Evolutionary conservation across 2,113 vertebrate species (phyloP).

Genomic region (Myiopsitta monachus): DNA sequence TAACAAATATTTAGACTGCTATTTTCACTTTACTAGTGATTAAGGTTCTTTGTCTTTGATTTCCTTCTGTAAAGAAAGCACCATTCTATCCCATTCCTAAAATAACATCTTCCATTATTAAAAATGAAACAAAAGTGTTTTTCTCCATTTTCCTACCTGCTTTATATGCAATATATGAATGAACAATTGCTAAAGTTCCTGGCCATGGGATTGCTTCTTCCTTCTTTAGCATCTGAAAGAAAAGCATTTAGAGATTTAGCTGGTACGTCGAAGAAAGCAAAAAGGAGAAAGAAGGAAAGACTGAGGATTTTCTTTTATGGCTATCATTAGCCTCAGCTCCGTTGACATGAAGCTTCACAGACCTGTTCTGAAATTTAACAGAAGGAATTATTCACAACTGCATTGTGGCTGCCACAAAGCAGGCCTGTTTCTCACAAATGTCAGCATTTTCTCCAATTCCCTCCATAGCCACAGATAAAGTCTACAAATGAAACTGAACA

Average conservation of each 20-base stretch:
- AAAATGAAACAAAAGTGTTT: neutral
- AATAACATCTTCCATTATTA: neutral
- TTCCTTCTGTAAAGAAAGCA: constrained; percentile 10
- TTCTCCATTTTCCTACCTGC: constrained; percentile 82
- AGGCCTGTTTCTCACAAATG: constrained; percentile 22
- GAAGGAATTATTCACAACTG: constrained; percentile 53
- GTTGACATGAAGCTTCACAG: neutral
- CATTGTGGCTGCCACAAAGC: constrained; percentile 19
- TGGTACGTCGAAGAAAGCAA: neutral
- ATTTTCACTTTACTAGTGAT: neutral
- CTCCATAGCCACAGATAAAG: constrained; percentile 11
- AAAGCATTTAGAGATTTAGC: constrained; percentile 32
- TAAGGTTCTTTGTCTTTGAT: neutral
- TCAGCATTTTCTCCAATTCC: constrained; percentile 47
- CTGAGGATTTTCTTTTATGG: neutral
- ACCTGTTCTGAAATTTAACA: constrained; percentile 35
- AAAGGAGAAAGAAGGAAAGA: neutral
- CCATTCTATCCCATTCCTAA: neutral
- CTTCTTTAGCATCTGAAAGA: constrained; percentile 94
- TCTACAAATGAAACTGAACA: constrained; percentile 21
- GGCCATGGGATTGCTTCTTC: constrained; percentile 99
- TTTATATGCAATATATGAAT: constrained; percentile 99
- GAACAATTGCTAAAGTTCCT: constrained; percentile 97
- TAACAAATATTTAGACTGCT: neutral
- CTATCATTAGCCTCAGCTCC: neutral